These are phyloP conservation scores for Dione vanillae DNA, from an alignment of 2,888 invertebrate species.

Conservation along the genomic window DNA sequence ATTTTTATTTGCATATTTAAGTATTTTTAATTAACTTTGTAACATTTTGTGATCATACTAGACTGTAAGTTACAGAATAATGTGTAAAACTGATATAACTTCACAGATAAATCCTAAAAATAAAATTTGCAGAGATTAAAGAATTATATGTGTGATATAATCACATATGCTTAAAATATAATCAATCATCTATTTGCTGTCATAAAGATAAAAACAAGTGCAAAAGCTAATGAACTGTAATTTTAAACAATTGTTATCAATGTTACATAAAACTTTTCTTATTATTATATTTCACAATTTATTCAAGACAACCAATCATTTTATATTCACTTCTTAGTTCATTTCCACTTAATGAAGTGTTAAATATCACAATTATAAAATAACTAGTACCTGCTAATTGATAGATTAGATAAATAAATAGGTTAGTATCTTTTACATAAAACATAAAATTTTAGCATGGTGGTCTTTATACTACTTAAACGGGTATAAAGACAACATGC, in stretches of 20 bases:
- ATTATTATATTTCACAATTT: not conserved
- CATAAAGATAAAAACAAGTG: constrained; percentile 11
- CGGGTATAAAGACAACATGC: too few relatives aligned
- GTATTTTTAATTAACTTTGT: not conserved
- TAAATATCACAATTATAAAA: constrained; percentile 1
- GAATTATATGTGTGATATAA: not conserved
- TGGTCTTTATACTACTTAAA: too few relatives aligned
- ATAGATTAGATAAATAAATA: too few relatives aligned
- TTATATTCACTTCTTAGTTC: not conserved
- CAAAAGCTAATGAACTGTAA: constrained; percentile 1
- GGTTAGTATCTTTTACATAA: too few relatives aligned
- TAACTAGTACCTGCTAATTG: too few relatives aligned
- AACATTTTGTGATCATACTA: not conserved
- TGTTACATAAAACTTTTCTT: not conserved
- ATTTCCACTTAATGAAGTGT: not conserved
- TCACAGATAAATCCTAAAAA: constrained; percentile 7
- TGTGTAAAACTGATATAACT: not conserved
- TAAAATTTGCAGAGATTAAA: not conserved
- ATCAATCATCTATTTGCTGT: not conserved
- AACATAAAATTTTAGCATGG: too few relatives aligned
- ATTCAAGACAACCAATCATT: not conserved
- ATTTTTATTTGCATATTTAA: constrained; percentile 1
- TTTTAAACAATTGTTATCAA: constrained; percentile 10
- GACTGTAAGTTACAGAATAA: not conserved
- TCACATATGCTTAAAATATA: constrained; percentile 2